Percentiles rank a stretch among this genome's conserved stretches.
These are phyloP conservation scores for Apostichopus parvimensis DNA, from an alignment of 35 echinoderm and acorn worm genomes.

Conservation along the genomic window DNA sequence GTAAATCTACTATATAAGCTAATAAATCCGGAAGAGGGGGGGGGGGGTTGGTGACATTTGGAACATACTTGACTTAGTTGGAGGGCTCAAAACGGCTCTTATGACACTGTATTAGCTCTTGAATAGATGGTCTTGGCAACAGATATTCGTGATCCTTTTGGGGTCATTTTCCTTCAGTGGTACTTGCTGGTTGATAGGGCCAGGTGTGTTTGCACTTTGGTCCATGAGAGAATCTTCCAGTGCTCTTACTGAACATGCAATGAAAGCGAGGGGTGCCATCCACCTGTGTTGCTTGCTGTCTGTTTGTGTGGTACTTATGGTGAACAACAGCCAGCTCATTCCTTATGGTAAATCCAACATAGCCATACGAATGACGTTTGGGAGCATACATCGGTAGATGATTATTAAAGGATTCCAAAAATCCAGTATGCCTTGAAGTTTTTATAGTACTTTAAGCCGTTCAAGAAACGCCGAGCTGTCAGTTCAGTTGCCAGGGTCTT, in stretches of 20 bases:
- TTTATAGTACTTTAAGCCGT: neutral
- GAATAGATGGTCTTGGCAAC: neutral
- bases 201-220: neutral
- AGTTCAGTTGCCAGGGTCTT: neutral
- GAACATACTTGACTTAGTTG: neutral
- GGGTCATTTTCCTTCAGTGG: neutral
- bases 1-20: too few species aligned
- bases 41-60: too few species aligned
- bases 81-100: neutral
- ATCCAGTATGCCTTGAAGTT: conserved; percentile 51
- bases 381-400: conserved; percentile 52
- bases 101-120: neutral
- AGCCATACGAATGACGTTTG: conserved; percentile 51
- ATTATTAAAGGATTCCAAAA: conserved; percentile 53
- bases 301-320: conserved; percentile 33
- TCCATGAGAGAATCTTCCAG: conserved; percentile 12
- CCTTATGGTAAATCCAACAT: neutral
- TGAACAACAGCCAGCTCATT: neutral
- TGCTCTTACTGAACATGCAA: conserved; percentile 18
- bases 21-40: too few species aligned
- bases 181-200: neutral
- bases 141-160: neutral
- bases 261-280: conserved; percentile 7
- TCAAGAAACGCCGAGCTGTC: neutral
- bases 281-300: conserved; percentile 3